Conservation (phyloP, 92 coral and sea anemone species). For the Pocillopora grandis region DNA sequence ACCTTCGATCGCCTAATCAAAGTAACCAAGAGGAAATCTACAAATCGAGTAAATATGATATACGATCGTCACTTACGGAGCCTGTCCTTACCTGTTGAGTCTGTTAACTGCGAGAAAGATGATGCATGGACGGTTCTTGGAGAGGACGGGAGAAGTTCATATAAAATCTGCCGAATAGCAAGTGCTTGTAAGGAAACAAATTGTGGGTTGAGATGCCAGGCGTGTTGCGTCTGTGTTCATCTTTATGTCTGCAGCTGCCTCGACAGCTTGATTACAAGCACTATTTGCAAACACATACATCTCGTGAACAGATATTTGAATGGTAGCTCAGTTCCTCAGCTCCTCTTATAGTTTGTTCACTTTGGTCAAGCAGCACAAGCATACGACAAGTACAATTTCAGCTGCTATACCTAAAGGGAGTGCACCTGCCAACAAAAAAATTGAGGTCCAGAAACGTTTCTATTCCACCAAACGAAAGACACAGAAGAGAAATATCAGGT, state of each 20-base stretch:
- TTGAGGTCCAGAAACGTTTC: no score
- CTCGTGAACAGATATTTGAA: constrained; percentile 16
- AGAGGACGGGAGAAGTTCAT: constrained; percentile 6
- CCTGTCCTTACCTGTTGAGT: constrained; percentile 17
- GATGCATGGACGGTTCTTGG: background rate
- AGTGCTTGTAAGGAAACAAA: background rate
- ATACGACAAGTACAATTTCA: no score
- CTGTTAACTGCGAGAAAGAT: background rate
- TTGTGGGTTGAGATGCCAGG: constrained; percentile 14
- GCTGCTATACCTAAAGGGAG: no score
- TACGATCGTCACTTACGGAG: constrained; percentile 46
- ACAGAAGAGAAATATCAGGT: no score
- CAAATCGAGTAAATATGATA: constrained; percentile 36
- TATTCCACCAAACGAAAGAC: no score
- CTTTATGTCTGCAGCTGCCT: constrained; percentile 46
- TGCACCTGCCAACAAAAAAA: no score
- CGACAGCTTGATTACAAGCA: constrained; percentile 40
- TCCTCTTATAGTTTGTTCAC: no score
- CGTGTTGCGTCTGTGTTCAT: constrained; percentile 44
- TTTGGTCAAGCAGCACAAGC: no score
- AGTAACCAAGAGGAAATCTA: constrained; percentile 59
- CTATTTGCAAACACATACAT: constrained; percentile 59
- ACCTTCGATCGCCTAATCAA: constrained; percentile 59
- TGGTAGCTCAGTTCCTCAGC: no score
- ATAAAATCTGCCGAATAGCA: background rate